A percentile compares a stretch with the other conserved stretches of the same genome.
Evolutionary conservation across 2,888 invertebrate genomes (phyloP).

Genomic region (Malacosoma neustria): DNA sequence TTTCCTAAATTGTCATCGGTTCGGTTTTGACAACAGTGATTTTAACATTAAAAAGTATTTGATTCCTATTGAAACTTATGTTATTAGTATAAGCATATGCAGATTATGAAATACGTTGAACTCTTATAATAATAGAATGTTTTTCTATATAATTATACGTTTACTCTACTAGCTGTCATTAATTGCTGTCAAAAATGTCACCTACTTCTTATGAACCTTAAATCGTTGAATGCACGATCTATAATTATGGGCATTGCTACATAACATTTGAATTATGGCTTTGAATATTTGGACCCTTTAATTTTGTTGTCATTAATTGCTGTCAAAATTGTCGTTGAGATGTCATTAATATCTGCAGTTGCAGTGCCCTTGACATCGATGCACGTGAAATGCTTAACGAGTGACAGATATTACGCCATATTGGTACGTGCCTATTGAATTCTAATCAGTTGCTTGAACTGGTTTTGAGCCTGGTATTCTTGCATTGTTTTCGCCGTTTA

Average conservation of each 20-base stretch:
- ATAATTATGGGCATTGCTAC: neutral
- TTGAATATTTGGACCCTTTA: no score
- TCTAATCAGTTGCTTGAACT: neutral
- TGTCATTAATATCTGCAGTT: neutral
- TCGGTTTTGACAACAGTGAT: no score
- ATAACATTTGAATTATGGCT: neutral
- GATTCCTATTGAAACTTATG: no score
- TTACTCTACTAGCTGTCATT: neutral
- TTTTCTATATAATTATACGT: neutral
- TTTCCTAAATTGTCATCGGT: no score
- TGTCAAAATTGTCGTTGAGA: neutral
- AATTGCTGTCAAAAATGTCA: neutral
- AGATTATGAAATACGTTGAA: neutral
- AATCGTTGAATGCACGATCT: neutral
- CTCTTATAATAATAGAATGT: neutral
- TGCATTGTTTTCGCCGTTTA: neutral
- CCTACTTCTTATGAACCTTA: neutral
- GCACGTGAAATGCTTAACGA: constrained; percentile 12
- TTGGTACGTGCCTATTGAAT: neutral
- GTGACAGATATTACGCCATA: neutral
- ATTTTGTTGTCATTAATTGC: neutral
- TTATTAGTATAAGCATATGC: no score
- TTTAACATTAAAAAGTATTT: no score
- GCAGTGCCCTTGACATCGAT: constrained; percentile 7
- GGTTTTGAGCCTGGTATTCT: neutral